Evolutionary conservation across 2,113 vertebrate genomes (phyloP).

Genomic region (Silurus meridionalis): DNA sequence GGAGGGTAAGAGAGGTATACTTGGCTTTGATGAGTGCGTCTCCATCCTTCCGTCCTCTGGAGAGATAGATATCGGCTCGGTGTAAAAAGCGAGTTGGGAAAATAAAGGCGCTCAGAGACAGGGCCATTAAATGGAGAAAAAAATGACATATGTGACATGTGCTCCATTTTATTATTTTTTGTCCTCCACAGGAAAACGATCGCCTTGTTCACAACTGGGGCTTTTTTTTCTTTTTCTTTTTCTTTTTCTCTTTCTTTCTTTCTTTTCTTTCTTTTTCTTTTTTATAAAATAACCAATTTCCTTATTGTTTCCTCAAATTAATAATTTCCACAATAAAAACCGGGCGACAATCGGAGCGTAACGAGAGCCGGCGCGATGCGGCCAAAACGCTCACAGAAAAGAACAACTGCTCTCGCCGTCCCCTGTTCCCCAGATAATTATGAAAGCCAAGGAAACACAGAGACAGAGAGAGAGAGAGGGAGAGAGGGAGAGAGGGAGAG

Average conservation of each 20-base stretch:
- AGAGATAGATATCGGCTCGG: constrained; percentile 37
- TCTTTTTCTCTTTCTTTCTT: not conserved
- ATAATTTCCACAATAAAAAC: constrained; percentile 48
- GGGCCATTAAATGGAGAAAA: constrained; percentile 36
- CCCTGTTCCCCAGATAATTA: constrained; percentile 68
- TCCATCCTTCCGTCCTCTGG: constrained; percentile 29
- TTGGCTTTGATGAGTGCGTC: constrained; percentile 49
- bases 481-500: constrained; percentile 37
- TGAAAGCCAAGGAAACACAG: constrained; percentile 61
- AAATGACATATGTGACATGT: constrained; percentile 39
- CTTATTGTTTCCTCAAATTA: constrained; percentile 44
- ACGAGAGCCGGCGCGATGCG: constrained; percentile 13
- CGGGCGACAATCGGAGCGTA: constrained; percentile 28
- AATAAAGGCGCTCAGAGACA: constrained; percentile 40
- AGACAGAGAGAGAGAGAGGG: constrained; percentile 59
- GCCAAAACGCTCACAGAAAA: constrained; percentile 37
- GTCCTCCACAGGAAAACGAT: not conserved
- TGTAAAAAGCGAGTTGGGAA: constrained; percentile 39
- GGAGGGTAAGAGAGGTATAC: not conserved
- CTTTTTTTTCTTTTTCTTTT: not conserved
- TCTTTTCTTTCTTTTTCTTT: not conserved
- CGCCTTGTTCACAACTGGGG: not conserved
- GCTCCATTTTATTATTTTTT: constrained; percentile 11
- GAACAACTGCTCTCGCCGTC: constrained; percentile 67
- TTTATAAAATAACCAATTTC: constrained; percentile 33